phyloP scores from a whole-genome alignment of 2,888 invertebrate species.

The Penaeus monodon region DNA sequence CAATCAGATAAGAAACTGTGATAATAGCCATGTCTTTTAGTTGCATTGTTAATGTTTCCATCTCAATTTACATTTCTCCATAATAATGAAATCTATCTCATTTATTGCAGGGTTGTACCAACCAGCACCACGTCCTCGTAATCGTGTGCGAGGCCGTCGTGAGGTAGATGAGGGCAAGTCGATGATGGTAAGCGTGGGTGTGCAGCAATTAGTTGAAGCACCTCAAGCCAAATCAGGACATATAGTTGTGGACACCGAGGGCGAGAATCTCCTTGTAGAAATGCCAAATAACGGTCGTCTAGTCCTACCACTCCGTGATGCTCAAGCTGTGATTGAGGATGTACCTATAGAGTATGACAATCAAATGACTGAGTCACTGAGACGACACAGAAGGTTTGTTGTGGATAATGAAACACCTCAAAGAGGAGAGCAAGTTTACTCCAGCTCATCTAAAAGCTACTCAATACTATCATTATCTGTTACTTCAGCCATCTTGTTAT shows the following conservation, averaged over 20 bases:
- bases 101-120: slow-evolving; percentile 44
- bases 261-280: slow-evolving; percentile 41
- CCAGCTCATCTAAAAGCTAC: too few relatives aligned
- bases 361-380: too few relatives aligned
- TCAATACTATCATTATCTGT: too few relatives aligned
- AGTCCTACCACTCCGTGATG: slow-evolving; percentile 36
- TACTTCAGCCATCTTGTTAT: too few relatives aligned
- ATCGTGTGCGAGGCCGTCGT: background rate
- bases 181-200: slow-evolving; percentile 39
- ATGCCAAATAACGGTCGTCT: slow-evolving; percentile 22
- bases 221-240: background rate
- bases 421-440: too few relatives aligned
- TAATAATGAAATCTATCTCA: too few relatives aligned
- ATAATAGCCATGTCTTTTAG: too few relatives aligned
- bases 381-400: too few relatives aligned
- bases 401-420: background rate
- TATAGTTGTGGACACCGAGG: slow-evolving; percentile 35
- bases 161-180: slow-evolving; percentile 7
- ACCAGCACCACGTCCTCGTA: slow-evolving; percentile 50
- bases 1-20: too few relatives aligned
- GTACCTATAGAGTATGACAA: slow-evolving; percentile 24
- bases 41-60: too few relatives aligned
- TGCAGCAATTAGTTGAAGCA: slow-evolving; percentile 37
- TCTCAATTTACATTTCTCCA: too few relatives aligned
- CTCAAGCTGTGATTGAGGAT: slow-evolving; percentile 36